Percentiles rank a stretch among this genome's conserved stretches.
Evolutionary conservation across 2,113 vertebrate genomes (phyloP).

Genomic region (Drymodes brunneopygia): DNA sequence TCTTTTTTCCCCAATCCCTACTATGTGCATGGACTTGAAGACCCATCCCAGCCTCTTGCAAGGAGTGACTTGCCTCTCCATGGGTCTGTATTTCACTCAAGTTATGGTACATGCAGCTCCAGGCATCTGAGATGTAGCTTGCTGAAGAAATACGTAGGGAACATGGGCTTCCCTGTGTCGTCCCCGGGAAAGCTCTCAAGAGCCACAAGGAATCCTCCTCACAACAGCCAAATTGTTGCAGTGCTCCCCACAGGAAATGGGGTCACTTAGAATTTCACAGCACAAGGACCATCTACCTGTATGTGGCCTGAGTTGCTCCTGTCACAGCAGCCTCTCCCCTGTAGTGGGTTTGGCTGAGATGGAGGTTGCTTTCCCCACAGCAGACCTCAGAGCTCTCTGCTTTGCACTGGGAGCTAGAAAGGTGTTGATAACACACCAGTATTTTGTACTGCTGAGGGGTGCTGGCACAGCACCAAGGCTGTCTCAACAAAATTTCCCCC

Average conservation of each 20-base stretch:
- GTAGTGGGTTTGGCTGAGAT: neutral
- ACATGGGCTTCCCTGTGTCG: neutral
- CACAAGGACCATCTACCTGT: neutral
- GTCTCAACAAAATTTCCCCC: neutral
- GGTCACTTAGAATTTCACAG: neutral
- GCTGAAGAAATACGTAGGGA: neutral
- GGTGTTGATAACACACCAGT: neutral
- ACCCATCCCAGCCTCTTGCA: neutral
- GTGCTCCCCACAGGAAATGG: neutral
- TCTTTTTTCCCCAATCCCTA: neutral
- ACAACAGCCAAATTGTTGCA: neutral
- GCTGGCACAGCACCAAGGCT: neutral
- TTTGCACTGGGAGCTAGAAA: neutral
- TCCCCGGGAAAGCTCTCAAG: neutral
- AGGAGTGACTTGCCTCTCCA: neutral
- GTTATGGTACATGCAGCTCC: neutral
- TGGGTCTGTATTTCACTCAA: neutral
- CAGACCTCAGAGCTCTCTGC: neutral
- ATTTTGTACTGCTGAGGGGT: neutral
- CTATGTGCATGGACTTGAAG: neutral
- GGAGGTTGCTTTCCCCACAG: neutral
- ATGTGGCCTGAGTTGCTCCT: neutral
- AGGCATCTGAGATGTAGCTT: neutral
- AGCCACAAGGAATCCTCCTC: neutral
- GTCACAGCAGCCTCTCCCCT: neutral